Evolutionary conservation across 1,140 invertebrate species (phyloP), one percentile per base, ranked within the genome.

Genomic region (Anagrus nilaparvatae): DNA sequence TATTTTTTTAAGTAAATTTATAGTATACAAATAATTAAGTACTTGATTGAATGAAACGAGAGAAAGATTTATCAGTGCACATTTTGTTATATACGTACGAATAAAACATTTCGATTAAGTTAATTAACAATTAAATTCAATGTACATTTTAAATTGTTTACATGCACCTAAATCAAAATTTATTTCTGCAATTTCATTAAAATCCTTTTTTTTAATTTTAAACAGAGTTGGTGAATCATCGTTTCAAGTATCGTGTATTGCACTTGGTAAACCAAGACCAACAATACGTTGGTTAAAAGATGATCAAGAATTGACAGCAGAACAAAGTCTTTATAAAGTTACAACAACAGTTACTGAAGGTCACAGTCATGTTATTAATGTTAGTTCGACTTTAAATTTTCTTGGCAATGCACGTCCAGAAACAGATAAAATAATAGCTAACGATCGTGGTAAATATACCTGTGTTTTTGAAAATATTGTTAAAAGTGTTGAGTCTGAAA

Each of bases 381-480:
- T 94, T 1, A 82, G 87, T 49, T 91, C 85, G 45, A 84, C 80
- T 21, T 67, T 94, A 4, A 78, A 76, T 54, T 93, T 92, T 60
- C 66, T 71, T 18, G 87, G 89, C 7, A 77, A 79, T 45, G 78
- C 79, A 1, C 69, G 87, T 24, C 78, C 79, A 0, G 76, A 79
- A 43, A 74, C 73, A 2, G 86, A 88, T 56, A 77, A 85, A 55
- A 64, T 92, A 12, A 63, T 87, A 13, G 84, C 88, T 0, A 77
- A 77, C 20, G 90, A 94, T 62, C 74, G 87, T 14, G 91, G 90
- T 13, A 75, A 82, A 14, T 94, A 93, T 62, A 79, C 83, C 4
- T 94, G 90, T 60, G 74, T 82, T 8, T 92, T 92, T 60, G 80
- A 87, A 53, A 94, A 95, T 56, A 85, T 89, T 58, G 86, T 92